Evolutionary conservation across 2,797 vertebrate species (phyloP).

Genomic region (Myoxocephalus aenaeus): DNA sequence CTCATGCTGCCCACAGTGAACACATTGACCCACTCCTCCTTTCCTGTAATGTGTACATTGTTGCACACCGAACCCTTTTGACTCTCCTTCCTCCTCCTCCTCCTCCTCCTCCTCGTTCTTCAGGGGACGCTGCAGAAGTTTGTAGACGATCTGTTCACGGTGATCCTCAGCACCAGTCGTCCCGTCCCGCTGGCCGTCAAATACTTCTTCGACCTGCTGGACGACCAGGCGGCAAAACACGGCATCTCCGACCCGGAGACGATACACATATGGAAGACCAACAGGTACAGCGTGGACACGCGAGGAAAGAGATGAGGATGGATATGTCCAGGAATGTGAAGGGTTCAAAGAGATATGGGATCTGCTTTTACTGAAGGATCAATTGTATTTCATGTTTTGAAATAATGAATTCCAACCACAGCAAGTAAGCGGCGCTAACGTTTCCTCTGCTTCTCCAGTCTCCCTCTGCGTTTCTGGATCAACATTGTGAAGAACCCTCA

Average conservation of each 20-base stretch:
- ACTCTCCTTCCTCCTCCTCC: too few relatives aligned
- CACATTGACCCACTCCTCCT: not conserved
- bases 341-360: not conserved
- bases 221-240: slow-evolving; percentile 92
- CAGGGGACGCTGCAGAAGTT: slow-evolving; percentile 98
- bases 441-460: slow-evolving; percentile 75
- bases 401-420: not conserved
- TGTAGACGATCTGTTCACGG: slow-evolving; percentile 96
- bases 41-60: not conserved
- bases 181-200: slow-evolving; percentile 96
- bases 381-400: slow-evolving; percentile 9
- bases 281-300: slow-evolving; percentile 84
- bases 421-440: too few relatives aligned
- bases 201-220: slow-evolving; percentile 97
- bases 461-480: slow-evolving; percentile 98
- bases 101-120: not conserved
- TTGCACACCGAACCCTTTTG: not conserved
- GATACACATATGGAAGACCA: slow-evolving; percentile 99
- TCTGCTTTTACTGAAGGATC: not conserved
- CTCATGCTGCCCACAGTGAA: not conserved
- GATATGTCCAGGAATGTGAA: not conserved
- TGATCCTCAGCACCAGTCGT: slow-evolving; percentile 95
- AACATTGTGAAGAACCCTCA: slow-evolving; percentile 99
- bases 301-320: too few relatives aligned
- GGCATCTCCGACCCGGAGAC: slow-evolving; percentile 93